Evolutionary conservation across 2,113 vertebrate genomes (phyloP), one percentile per base, ranked within the genome.

Genomic region (Oryzias woworae): DNA sequence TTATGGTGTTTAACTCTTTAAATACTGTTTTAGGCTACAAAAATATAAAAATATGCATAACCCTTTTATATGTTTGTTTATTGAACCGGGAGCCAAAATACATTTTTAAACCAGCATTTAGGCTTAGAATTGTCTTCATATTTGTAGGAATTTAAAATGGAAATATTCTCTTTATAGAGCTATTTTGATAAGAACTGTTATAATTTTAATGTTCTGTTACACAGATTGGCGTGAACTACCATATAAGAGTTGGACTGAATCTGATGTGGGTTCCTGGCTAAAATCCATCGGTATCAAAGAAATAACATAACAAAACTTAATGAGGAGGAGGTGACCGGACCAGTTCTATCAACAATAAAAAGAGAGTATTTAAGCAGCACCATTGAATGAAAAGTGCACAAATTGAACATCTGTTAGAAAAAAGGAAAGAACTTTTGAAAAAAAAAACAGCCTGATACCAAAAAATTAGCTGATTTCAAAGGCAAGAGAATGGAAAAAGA

Each of bases 321-420:
- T 0, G 72, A 52, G 0, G 85, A 58, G 23, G 89, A 93, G 81
- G 91, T 92, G 45, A 91, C 90, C 0, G 92, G 92, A 23, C 83
- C 88, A 47, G 58, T 8, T 0, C 79, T 93, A 7, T 59, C 28
- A 55, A n/a, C 71, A 17, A 17, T 93, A 60, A n/a, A 87, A 3
- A 69, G 24, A 0, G 1, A 73, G 2, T 92, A 82, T 64, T 78
- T 93, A 45, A 83, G 0, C 0, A 14, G 66, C 49, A 43, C 22
- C 0, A 63, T 88, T 44, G 82, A 24, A 90, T 93, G 90, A 91
- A 89, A 80, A 28, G 55, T 73, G 88, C 83, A 5, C 92, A 91
- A 79, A 90, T 90, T 31, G 43, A 88, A 8, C 71, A 82, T 0
- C 18, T 93, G 0, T 54, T 88, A 4, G 7, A 1, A 14, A 87